Conservation (phyloP, 2,888 invertebrate species). For the Lysandra coridon region DNA sequence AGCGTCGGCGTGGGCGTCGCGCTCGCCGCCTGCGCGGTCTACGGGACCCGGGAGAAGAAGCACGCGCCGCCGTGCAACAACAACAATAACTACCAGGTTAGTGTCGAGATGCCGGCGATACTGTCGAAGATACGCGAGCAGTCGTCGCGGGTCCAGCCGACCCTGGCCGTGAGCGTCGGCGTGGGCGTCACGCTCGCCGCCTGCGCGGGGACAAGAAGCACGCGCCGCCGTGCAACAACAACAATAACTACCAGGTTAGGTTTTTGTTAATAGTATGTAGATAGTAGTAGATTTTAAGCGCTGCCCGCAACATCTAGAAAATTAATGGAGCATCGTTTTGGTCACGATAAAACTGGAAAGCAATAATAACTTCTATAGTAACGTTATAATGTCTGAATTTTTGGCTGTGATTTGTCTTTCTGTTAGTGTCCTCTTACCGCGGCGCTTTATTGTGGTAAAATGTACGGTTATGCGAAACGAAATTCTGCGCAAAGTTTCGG, state of each 20-base stretch:
- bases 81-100: conserved; percentile 75
- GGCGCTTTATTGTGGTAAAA: too few species aligned
- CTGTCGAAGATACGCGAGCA: conserved; percentile 70
- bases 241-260: conserved; percentile 73
- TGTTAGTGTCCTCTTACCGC: too few species aligned
- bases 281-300: too few species aligned
- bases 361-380: too few species aligned
- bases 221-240: conserved; percentile 62
- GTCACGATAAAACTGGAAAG: too few species aligned
- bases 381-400: too few species aligned
- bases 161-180: conserved; percentile 68
- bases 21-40: conserved; percentile 67
- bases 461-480: too few species aligned
- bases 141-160: conserved; percentile 68
- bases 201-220: conserved; percentile 70
- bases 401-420: too few species aligned
- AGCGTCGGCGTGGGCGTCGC: conserved; percentile 74
- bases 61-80: conserved; percentile 62
- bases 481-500: too few species aligned
- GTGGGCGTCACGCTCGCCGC: conserved; percentile 72
- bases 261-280: too few species aligned
- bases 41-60: conserved; percentile 67
- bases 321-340: too few species aligned
- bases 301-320: too few species aligned
- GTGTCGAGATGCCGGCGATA: conserved; percentile 26